Percentiles rank a stretch among this genome's conserved stretches.
Conservation (phyloP, 2,113 vertebrate species). For the Saccopteryx leptura region DNA sequence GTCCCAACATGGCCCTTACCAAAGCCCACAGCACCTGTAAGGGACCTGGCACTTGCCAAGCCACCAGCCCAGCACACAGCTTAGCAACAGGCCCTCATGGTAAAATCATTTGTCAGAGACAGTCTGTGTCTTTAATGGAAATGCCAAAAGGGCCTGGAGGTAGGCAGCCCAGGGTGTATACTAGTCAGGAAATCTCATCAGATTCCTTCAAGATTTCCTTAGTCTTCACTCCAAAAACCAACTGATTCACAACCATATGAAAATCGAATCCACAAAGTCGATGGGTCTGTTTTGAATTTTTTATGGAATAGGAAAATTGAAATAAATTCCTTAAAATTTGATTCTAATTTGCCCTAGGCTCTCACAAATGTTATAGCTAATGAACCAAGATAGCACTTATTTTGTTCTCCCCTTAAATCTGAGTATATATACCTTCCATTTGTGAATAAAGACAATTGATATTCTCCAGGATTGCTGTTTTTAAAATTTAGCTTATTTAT, state of each 20-base stretch:
- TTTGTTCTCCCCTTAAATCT: conserved; percentile 64
- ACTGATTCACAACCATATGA: conserved; percentile 27
- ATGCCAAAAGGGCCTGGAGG: conserved; percentile 63
- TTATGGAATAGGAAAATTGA: conserved; percentile 82
- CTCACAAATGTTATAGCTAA: conserved; percentile 82
- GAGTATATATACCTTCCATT: conserved; percentile 44
- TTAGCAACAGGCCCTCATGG: conserved; percentile 47
- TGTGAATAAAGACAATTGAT: conserved; percentile 72
- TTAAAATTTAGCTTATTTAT: conserved; percentile 69
- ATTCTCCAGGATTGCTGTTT: conserved; percentile 54
- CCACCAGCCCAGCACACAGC: not conserved
- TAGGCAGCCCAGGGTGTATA: conserved; percentile 19
- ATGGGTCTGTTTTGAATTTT: conserved; percentile 80
- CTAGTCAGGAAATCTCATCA: conserved; percentile 79
- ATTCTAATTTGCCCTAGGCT: conserved; percentile 76
- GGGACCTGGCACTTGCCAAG: not conserved
- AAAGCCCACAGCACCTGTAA: conserved; percentile 56
- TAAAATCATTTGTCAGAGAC: conserved; percentile 72
- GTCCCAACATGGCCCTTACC: not conserved
- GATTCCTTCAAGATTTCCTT: conserved; percentile 68
- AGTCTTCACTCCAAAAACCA: conserved; percentile 43
- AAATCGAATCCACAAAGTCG: conserved; percentile 71
- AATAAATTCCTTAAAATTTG: conserved; percentile 77
- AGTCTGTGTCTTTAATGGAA: conserved; percentile 69
- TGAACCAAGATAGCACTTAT: conserved; percentile 71